phyloP scores from a whole-genome alignment of 2,113 vertebrate genomes.

The Myodes glareolus region DNA sequence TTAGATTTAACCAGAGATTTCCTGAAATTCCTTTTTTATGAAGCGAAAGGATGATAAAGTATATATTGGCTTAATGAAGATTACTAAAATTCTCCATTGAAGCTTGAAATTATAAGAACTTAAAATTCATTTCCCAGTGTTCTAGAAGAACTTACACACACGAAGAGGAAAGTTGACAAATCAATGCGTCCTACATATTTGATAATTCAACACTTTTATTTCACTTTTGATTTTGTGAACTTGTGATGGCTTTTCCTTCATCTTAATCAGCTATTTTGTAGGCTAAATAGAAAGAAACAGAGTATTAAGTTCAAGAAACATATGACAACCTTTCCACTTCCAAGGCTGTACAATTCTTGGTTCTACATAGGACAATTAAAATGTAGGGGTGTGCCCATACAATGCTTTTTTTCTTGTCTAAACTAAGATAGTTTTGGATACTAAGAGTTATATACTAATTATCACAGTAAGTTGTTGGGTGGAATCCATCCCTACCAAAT shows the following conservation, averaged over 20 bases:
- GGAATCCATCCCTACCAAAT: neutral
- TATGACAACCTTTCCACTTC: neutral
- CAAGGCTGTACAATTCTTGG: neutral
- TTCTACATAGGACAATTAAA: neutral
- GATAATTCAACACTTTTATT: neutral
- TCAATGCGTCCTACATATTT: neutral
- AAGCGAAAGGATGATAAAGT: neutral
- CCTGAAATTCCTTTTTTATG: neutral
- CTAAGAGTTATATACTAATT: neutral
- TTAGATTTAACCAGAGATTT: neutral
- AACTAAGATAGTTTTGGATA: neutral
- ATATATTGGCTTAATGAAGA: conserved; percentile 17
- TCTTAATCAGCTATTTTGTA: conserved; percentile 8
- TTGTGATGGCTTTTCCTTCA: neutral
- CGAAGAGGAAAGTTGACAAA: neutral
- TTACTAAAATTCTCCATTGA: neutral
- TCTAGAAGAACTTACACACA: neutral
- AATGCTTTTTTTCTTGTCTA: neutral
- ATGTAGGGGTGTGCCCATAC: neutral
- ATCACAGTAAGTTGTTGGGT: neutral
- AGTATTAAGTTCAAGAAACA: neutral
- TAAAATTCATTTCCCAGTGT: neutral
- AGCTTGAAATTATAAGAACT: neutral
- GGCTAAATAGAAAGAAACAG: neutral
- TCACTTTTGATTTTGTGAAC: neutral